These are phyloP conservation scores for Odontesthes bonariensis DNA, from an alignment of 2,113 vertebrate species.

Conservation along the genomic window DNA sequence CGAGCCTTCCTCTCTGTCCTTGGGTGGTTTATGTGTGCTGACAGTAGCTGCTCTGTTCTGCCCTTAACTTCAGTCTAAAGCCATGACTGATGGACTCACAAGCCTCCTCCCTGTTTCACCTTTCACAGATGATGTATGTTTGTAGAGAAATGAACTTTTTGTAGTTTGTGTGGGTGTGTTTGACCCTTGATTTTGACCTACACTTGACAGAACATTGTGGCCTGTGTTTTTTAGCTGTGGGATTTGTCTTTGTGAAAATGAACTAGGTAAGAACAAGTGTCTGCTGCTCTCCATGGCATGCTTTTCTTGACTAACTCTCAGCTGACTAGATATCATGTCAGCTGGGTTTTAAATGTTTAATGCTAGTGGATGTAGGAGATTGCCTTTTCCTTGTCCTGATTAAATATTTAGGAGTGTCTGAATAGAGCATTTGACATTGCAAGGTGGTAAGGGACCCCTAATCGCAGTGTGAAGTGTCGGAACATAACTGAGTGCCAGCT, in stretches of 20 bases:
- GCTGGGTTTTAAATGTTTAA: slow-evolving; percentile 81
- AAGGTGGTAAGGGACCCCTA: slow-evolving; percentile 66
- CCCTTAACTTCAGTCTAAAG: slow-evolving; percentile 64
- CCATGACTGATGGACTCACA: slow-evolving; percentile 71
- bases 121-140: slow-evolving; percentile 68
- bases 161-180: slow-evolving; percentile 24
- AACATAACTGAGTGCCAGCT: slow-evolving; percentile 69
- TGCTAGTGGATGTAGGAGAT: slow-evolving; percentile 79
- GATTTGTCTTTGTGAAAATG: slow-evolving; percentile 55
- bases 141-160: slow-evolving; percentile 52
- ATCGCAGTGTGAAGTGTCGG: slow-evolving; percentile 53
- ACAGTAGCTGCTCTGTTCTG: slow-evolving; percentile 44
- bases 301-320: slow-evolving; percentile 55
- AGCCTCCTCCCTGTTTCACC: slow-evolving; percentile 58
- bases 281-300: slow-evolving; percentile 30
- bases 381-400: slow-evolving; percentile 80
- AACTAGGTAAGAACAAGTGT: slow-evolving; percentile 47
- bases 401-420: slow-evolving; percentile 82
- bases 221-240: slow-evolving; percentile 3
- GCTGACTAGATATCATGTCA: slow-evolving; percentile 73
- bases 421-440: slow-evolving; percentile 74
- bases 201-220: slow-evolving; percentile 1
- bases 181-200: slow-evolving; percentile 47
- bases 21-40: slow-evolving; percentile 47
- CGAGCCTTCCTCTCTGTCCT: slow-evolving; percentile 51